phyloP scores from a whole-genome alignment of 1,140 invertebrate species.

The Nebria ingens region DNA sequence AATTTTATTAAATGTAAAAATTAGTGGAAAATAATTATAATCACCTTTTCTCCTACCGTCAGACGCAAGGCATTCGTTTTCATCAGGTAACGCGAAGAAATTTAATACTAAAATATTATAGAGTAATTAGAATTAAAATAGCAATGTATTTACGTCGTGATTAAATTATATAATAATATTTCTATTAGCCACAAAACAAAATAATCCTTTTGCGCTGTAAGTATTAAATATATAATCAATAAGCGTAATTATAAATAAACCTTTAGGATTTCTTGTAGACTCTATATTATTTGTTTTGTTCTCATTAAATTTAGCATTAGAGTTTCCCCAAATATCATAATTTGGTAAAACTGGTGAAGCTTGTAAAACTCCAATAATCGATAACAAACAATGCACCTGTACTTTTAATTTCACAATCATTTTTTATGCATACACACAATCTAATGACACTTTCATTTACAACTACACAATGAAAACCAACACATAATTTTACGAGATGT shows the following conservation, averaged over 20 bases:
- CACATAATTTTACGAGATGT: neutral
- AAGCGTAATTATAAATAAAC: neutral
- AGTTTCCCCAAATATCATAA: constrained; percentile 22
- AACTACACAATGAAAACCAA: neutral
- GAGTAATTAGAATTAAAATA: too few species aligned
- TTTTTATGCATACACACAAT: too few species aligned
- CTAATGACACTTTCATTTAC: neutral
- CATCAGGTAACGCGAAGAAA: constrained; percentile 67
- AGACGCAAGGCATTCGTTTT: constrained; percentile 60
- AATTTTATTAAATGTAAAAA: too few species aligned
- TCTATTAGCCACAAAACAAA: too few species aligned
- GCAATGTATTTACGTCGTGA: too few species aligned
- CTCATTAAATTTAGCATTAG: constrained; percentile 12
- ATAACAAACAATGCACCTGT: too few species aligned
- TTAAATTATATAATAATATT: too few species aligned
- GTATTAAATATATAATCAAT: too few species aligned
- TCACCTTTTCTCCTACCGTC: constrained; percentile 50
- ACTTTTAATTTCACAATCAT: too few species aligned
- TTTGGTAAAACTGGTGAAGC: constrained; percentile 2
- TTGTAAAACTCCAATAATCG: too few species aligned
- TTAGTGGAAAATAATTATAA: neutral
- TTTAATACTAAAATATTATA: constrained; percentile 61
- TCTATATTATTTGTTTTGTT: constrained; percentile 2
- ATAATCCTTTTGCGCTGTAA: too few species aligned
- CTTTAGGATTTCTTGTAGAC: neutral